phyloP scores from a whole-genome alignment of 1,140 invertebrate species.

The Berghia stephanieae region DNA sequence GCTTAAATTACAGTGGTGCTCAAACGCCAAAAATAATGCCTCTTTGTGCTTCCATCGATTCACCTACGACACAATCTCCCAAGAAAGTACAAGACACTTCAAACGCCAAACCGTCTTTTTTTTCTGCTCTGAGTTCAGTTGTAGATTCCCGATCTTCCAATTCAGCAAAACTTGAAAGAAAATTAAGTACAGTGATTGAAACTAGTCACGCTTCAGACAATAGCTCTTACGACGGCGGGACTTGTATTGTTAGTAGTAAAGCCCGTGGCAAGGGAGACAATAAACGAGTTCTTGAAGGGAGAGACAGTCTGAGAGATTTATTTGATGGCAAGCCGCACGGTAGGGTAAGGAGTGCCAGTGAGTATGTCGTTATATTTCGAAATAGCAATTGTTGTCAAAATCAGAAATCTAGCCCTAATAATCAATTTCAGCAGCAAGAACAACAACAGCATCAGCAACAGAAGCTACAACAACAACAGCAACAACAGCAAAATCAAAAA shows the following conservation, averaged over 20 bases:
- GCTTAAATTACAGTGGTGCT: no score
- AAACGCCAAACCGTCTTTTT: no score
- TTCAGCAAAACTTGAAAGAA: conserved; percentile 41
- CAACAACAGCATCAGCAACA: conserved; percentile 19
- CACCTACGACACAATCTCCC: conserved; percentile 1
- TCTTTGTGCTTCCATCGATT: conserved; percentile 34
- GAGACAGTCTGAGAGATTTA: conserved; percentile 34
- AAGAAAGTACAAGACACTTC: not conserved
- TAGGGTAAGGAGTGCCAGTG: conserved; percentile 39
- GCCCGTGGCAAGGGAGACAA: not conserved
- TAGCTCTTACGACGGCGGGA: not conserved
- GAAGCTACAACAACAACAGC: conserved; percentile 18
- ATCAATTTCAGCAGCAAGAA: not conserved
- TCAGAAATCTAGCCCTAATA: conserved; percentile 11
- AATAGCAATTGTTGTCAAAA: no score
- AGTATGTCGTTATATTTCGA: conserved; percentile 45
- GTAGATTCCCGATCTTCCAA: not conserved
- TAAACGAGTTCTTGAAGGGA: conserved; percentile 29
- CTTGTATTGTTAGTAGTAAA: no score
- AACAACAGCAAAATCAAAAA: conserved; percentile 26
- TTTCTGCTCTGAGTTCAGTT: not conserved
- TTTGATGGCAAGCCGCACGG: conserved; percentile 36
- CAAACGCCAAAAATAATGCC: conserved; percentile 40
- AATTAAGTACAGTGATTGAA: conserved; percentile 45
- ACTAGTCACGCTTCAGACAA: conserved; percentile 35